Base-by-base conservation (phyloP, 1,140 invertebrate genomes). In the Euwallacea similis region DNA sequence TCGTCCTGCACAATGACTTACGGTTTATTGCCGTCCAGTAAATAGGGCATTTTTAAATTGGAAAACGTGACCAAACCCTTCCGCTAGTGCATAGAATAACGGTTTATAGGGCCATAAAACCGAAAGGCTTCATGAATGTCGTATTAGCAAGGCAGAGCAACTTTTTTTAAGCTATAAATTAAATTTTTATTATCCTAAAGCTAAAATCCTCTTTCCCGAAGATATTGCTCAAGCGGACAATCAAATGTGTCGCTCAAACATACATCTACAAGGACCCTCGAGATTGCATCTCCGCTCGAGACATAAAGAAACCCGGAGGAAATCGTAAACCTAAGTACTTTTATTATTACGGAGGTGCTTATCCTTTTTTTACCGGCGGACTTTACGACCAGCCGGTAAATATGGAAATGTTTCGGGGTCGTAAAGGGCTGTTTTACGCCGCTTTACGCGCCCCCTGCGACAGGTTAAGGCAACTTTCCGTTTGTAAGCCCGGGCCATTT, bases 341-440 rank as follows among this genome's bases (percentile, higher is more conserved):
- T 66, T 68, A 59, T 59, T 68, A 59, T 59, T 68, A 68, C 56
- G 42, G 47, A 59, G 44, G 56, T 68, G 55, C 66, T 68, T 68
- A 68, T 68, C 66, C 66, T 54, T 60, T 68, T 68, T 65, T 65
- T 65, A 65, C 63, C 63, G 63, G n/a, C 16, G 47, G 50, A 54
- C 53, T 65, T 68, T 68, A 68, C 66, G 42, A 47, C 16, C 56
- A 21, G 46, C 66, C 66, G 15, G 66, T 68, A 68, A 68, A 68
- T 68, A 68, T 68, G 66, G 66, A 68, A 68, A 68, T 68, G 56
- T 59, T 68, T 68, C 56, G 33, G 7, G 66, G 56, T 68, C 66
- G 66, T 60, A 68, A 68, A 68, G 42, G 55, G 15, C 21, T 60
- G 66, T 68, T 68, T 68, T 68, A 68, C 66, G 43, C 11, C 66